Evolutionary conservation across 2,797 vertebrate species (phyloP).

Genomic region (Mus minutoides): DNA sequence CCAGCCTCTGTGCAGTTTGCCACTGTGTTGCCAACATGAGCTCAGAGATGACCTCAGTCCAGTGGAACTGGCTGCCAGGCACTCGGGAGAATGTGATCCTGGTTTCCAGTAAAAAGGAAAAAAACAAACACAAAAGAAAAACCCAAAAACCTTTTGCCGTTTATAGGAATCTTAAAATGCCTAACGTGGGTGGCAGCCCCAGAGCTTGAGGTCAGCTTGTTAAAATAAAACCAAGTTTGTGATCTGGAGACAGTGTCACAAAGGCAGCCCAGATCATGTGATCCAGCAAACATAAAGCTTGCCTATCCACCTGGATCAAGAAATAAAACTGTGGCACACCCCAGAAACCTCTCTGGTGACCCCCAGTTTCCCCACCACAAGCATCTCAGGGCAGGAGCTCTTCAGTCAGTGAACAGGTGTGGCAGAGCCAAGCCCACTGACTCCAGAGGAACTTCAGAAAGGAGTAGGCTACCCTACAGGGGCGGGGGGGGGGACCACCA

Average conservation of each 20-base stretch:
- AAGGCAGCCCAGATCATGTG: background rate
- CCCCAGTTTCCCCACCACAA: background rate
- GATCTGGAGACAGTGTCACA: background rate
- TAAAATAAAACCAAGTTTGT: background rate
- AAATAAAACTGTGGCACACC: background rate
- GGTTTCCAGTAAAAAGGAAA: conserved; percentile 34
- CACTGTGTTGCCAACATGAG: background rate
- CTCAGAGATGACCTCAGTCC: background rate
- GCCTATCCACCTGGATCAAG: accelerated
- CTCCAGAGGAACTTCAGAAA: background rate
- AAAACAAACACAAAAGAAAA: background rate
- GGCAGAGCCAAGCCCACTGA: background rate
- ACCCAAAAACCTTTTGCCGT: background rate
- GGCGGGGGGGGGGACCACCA: background rate
- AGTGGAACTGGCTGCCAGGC: background rate
- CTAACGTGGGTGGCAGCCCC: background rate
- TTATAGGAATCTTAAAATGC: background rate
- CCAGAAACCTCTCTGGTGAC: background rate
- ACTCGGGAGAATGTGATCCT: background rate
- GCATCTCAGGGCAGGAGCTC: background rate
- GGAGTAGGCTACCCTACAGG: background rate
- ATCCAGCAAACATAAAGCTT: background rate
- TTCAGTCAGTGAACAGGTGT: too few species aligned
- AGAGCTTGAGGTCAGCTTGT: background rate
- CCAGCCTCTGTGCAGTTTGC: background rate